Percentiles rank a stretch among this genome's conserved stretches.
phyloP scores from a whole-genome alignment of 2,113 vertebrate species.

The Struthio camelus region DNA sequence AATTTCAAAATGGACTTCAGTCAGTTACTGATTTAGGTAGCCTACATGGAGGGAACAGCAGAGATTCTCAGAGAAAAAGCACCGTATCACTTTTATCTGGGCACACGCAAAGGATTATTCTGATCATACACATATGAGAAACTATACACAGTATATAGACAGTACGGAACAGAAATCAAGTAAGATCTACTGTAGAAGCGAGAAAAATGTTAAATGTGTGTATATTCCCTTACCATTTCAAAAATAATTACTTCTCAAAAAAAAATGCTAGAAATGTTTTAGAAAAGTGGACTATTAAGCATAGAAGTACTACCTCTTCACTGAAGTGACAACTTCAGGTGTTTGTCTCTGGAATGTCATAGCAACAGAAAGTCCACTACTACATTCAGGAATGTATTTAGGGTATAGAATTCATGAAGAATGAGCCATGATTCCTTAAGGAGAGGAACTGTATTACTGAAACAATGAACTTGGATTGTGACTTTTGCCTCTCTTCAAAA shows the following conservation, averaged over 20 bases:
- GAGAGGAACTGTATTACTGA: neutral
- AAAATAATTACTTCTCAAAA: neutral
- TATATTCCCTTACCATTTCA: neutral
- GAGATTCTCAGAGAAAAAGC: neutral
- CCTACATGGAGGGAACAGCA: neutral
- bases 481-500: neutral
- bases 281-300: neutral
- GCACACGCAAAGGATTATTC: neutral
- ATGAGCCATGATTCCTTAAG: neutral
- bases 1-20: neutral
- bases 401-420: neutral
- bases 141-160: neutral
- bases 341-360: neutral
- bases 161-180: neutral
- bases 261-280: neutral
- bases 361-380: neutral
- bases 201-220: neutral
- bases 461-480: neutral
- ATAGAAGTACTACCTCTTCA: neutral
- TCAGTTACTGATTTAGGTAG: neutral
- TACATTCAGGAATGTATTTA: neutral
- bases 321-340: neutral
- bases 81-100: neutral
- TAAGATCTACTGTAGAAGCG: neutral
- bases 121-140: fast-evolving